Base-by-base conservation (phyloP, 2,888 invertebrate genomes). In the Tenthredo mesomela region DNA sequence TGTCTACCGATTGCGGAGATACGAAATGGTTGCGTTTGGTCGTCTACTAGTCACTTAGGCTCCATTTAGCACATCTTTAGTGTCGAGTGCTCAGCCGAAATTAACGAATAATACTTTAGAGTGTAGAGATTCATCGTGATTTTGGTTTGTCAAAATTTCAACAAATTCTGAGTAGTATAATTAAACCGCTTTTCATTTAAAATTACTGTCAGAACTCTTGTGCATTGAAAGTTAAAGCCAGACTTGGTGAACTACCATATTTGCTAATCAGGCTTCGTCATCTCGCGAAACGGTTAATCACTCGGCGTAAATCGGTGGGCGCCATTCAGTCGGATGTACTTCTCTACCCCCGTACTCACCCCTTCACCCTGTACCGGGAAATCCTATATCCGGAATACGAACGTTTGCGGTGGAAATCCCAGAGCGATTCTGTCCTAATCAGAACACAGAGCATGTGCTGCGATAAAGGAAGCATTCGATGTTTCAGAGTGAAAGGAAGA, bases 221-320 rank as follows among this genome's bases (percentile, higher is more conserved):
- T 25, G 9, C 61, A 25, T 61, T 61, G 61, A 61, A 61, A 12
- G 25, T 61, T 25, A 9, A 25, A 61, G 21, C 3, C 21, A 21
- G 12, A 21, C 10, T 18, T 21, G 43, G 21, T 40, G 10, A 73
- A 73, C 43, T 73, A 73, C 43, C 71, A 21, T 10, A 40, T 43
- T 33, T 15, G 40, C 25, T 80, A 80, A 80, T 80, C 80, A 37
- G 61, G 25, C 40, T 21, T 61, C 80, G 80, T 80, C 80, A 80
- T 80, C 80, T 80, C 61, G 61, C 50, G 80, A 33, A 80, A 80
- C 80, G 80, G 80, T 65, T 80, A 80, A 80, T 80, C 80, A 80
- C 80, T 43, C 40, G 29, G 80, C 18, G 61, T 65, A 80, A 80
- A 80, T 61, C 58, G 61, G 61, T 50, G 43, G 50, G 61, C 80